phyloP scores from a whole-genome alignment of 2,888 invertebrate species.

The Trichacis sp. region DNA sequence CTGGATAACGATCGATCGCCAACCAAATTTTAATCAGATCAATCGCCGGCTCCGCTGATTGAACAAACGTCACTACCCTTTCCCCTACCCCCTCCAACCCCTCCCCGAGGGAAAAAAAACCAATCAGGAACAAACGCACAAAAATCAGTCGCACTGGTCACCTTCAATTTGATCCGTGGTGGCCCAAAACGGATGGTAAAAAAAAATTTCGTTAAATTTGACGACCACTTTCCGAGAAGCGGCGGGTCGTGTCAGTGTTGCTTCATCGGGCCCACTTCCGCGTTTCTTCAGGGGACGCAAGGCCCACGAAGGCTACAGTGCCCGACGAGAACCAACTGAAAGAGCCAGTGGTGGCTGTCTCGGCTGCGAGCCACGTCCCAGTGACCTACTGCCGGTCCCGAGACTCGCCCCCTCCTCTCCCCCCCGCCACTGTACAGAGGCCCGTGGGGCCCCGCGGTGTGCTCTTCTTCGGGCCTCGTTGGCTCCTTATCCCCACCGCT shows the following conservation, averaged over 20 bases:
- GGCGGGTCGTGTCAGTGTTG: too few relatives aligned
- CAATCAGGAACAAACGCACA: not conserved
- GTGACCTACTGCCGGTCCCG: conserved; percentile 66
- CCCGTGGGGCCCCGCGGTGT: conserved; percentile 15
- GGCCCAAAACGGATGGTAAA: not conserved
- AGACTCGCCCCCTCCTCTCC: conserved; percentile 50
- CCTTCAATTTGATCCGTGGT: conserved; percentile 18
- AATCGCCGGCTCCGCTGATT: not conserved
- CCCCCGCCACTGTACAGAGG: conserved; percentile 13
- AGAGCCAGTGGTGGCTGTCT: conserved; percentile 63
- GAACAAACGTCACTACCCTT: conserved; percentile 11
- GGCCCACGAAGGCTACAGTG: conserved; percentile 63
- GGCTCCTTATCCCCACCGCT: conserved; percentile 27
- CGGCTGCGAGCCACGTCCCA: conserved; percentile 66
- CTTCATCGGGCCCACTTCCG: conserved; percentile 44
- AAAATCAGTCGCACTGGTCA: conserved; percentile 21
- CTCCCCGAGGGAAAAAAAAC: too few relatives aligned
- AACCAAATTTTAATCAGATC: not conserved
- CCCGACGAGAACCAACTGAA: conserved; percentile 68
- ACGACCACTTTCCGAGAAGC: conserved; percentile 22
- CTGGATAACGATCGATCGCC: too few relatives aligned
- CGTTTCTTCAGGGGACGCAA: conserved; percentile 30
- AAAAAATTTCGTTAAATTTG: not conserved
- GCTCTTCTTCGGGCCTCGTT: conserved; percentile 11
- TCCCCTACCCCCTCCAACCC: too few relatives aligned